These are phyloP conservation scores for Punctoribates punctum DNA, from an alignment of 2,888 invertebrate genomes.

Conservation along the genomic window DNA sequence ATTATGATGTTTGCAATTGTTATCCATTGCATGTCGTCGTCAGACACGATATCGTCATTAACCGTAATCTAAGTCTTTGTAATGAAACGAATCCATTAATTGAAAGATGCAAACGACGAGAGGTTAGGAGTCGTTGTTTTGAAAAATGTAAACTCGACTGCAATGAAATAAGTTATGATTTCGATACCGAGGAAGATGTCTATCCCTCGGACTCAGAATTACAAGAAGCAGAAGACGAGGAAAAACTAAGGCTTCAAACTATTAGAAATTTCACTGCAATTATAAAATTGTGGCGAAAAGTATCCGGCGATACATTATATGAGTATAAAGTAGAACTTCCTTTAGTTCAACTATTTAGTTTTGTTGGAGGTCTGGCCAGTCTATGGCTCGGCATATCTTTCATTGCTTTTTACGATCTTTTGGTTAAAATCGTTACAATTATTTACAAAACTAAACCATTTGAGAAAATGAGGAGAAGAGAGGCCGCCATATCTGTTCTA, in stretches of 20 bases:
- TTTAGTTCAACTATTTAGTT: not conserved
- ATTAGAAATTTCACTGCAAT: not conserved
- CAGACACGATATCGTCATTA: not conserved
- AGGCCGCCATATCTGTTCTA: not conserved
- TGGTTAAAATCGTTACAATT: not conserved
- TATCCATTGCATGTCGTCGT: not conserved
- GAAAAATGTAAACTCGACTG: slow-evolving; percentile 10
- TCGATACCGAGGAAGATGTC: slow-evolving; percentile 15
- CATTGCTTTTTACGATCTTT: not conserved
- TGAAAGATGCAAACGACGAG: not conserved
- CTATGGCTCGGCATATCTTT: not conserved
- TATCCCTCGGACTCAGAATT: not conserved
- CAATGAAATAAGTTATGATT: not conserved
- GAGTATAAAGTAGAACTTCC: not conserved
- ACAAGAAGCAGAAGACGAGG: not conserved
- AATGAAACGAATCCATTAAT: not conserved
- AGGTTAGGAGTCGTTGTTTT: not conserved
- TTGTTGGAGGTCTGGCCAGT: slow-evolving; percentile 1
- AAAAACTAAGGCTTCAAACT: not conserved
- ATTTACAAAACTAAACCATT: slow-evolving; percentile 8
- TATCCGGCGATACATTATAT: not conserved
- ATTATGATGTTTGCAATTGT: not conserved
- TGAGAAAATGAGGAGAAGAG: not conserved
- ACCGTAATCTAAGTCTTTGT: not conserved
- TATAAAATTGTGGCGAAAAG: not conserved